Base-by-base conservation (phyloP, 2,888 invertebrate genomes). In the Congeria kusceri region DNA sequence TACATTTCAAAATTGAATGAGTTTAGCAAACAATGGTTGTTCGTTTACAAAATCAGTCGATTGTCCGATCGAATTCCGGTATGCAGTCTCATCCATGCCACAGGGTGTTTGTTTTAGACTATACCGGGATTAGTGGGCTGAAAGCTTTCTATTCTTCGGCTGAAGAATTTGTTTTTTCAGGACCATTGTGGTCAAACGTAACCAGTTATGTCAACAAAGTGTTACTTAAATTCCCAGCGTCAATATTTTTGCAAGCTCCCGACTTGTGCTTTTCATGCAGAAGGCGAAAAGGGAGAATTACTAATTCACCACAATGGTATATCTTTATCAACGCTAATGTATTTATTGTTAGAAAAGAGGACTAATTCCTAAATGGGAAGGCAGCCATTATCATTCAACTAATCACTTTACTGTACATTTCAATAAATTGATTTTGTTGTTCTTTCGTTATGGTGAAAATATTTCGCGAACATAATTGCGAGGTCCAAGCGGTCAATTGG, bases 201-300 rank as follows among this genome's bases (percentile, higher is more conserved):
- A 83, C 82, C 76, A 83, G 82, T 83, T 78, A 83, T 70, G 76
- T 83, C 68, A 83, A 83, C 73, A 83, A 66, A 72, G 76, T 83
- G 76, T 83, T 83, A 79, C 78, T 78, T 68, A 70, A 76, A 83
- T 70, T 83, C 78, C 64, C 63, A 47, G 46, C 70, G 70, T 77
- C 72, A 80, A 80, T 80, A 80, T 80, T 80, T 80, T 73, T 76
- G 49, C 69, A 80, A 80, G 80, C 69, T 73, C 76, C 80, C 76
- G 69, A 77, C 80, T 77, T 44, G 80, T 64, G 69, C 76, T 80
- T 80, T 80, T 72, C 59, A 73, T 66, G 59, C 46, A 25, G 58
- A 66, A 49, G 49, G 61, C 61, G 76, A 75, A 76, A 80, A 68
- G 49, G 76, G 76, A 69, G 74, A 76, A 76, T 73, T 72, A 71